Conservation (phyloP, 2,888 invertebrate genomes). For the Elegia similella region DNA sequence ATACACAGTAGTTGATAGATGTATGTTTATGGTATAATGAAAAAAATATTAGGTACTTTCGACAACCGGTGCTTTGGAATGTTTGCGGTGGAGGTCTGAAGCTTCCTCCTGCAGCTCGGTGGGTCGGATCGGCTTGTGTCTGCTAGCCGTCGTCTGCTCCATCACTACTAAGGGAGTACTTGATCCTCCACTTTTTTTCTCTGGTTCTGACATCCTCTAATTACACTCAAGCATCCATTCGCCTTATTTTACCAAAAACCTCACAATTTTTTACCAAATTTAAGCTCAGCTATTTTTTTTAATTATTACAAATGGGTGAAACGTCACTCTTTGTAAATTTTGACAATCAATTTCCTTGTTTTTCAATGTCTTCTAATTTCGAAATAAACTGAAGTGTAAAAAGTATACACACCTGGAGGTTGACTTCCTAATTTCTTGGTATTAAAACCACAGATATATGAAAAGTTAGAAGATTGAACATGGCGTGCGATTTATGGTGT, state of each 20-base stretch:
- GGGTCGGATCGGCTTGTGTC: constrained; percentile 48
- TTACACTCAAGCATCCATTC: constrained; percentile 55
- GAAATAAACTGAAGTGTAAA: constrained; percentile 36
- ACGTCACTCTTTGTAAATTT: constrained; percentile 68
- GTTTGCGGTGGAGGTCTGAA: constrained; percentile 49
- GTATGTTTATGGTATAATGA: background rate
- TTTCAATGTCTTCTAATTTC: constrained; percentile 60
- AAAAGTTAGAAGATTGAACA: too few relatives aligned
- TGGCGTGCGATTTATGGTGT: too few relatives aligned
- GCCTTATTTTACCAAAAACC: constrained; percentile 42
- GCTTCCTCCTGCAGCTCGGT: constrained; percentile 47
- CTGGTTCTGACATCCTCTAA: constrained; percentile 64
- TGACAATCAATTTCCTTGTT: constrained; percentile 62
- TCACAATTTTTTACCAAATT: constrained; percentile 50
- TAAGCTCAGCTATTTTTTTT: constrained; percentile 52
- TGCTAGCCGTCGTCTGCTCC: constrained; percentile 46
- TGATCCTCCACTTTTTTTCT: constrained; percentile 45
- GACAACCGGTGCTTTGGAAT: constrained; percentile 55
- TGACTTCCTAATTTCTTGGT: too few relatives aligned
- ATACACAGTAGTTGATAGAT: too few relatives aligned
- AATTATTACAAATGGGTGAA: constrained; percentile 52
- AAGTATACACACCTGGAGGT: background rate
- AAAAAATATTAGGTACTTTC: constrained; percentile 55
- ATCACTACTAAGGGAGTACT: constrained; percentile 45
- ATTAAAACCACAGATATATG: too few relatives aligned